phyloP scores from a whole-genome alignment of 2,113 vertebrate species.

The Labeo catla region DNA sequence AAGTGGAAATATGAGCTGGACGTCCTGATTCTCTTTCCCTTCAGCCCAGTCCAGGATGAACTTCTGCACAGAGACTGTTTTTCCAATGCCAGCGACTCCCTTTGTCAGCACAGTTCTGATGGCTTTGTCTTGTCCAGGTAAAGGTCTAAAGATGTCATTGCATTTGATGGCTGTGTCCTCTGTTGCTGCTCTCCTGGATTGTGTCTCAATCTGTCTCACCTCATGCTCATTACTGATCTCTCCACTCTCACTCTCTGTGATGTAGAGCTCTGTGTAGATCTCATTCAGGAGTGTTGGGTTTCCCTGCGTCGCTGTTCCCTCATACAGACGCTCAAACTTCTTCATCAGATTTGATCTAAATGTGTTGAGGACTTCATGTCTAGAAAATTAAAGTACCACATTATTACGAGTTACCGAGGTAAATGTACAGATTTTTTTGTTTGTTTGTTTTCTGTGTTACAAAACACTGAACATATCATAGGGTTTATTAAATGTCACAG shows the following conservation, averaged over 20 bases:
- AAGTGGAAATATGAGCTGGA: slow-evolving; percentile 2
- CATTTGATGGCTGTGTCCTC: neutral
- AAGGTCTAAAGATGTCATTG: neutral
- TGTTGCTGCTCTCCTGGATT: neutral
- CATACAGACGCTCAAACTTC: neutral
- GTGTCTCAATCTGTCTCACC: slow-evolving; percentile 19
- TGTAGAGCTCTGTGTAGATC: slow-evolving; percentile 52
- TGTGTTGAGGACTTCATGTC: neutral
- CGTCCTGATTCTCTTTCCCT: neutral
- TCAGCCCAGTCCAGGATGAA: neutral
- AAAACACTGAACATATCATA: no score
- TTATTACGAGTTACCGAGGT: no score
- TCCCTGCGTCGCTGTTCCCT: neutral
- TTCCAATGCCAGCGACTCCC: slow-evolving; percentile 1
- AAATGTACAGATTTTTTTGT: no score
- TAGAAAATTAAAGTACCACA: neutral
- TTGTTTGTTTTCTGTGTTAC: no score
- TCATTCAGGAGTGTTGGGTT: slow-evolving; percentile 33
- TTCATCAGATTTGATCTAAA: neutral
- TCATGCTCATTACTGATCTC: slow-evolving; percentile 27
- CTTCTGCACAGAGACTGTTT: slow-evolving; percentile 12
- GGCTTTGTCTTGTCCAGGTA: slow-evolving; percentile 8
- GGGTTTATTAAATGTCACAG: no score
- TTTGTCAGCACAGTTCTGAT: slow-evolving; percentile 2
- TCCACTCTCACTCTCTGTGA: slow-evolving; percentile 32